phyloP scores from a whole-genome alignment of 1,140 invertebrate species.

The Platyscapa corneri region DNA sequence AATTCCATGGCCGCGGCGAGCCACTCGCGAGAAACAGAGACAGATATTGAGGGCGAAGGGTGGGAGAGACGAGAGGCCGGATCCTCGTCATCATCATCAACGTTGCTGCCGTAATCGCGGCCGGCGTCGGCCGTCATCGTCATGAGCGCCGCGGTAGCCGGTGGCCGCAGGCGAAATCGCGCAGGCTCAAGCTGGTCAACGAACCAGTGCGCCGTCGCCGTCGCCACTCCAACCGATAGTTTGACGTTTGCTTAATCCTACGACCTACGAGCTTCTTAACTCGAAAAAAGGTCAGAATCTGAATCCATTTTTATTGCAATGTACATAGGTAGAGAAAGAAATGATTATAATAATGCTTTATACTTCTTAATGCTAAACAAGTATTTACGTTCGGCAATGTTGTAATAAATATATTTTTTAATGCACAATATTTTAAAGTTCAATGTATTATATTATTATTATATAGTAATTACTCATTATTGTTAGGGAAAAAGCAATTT shows the following conservation, averaged over 20 bases:
- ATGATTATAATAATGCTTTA: too few species aligned
- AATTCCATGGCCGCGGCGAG: constrained; percentile 15
- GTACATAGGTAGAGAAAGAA: too few species aligned
- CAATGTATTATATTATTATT: too few species aligned
- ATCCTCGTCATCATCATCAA: constrained; percentile 27
- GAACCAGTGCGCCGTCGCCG: constrained; percentile 5
- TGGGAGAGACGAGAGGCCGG: background rate
- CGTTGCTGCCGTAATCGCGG: background rate
- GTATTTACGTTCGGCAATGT: background rate
- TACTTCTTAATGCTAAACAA: too few species aligned
- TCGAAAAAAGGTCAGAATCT: background rate
- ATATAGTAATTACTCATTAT: too few species aligned
- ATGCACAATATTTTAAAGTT: background rate
- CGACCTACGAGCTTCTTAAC: background rate
- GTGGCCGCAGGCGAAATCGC: constrained; percentile 27
- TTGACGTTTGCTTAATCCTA: background rate
- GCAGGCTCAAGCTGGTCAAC: constrained; percentile 6
- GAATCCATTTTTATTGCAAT: too few species aligned
- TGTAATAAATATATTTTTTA: background rate
- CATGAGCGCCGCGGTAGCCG: constrained; percentile 2
- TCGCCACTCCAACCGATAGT: background rate
- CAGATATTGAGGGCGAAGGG: too few species aligned
- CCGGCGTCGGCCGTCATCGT: background rate
- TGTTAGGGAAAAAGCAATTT: too few species aligned
- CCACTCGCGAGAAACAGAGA: background rate